A percentile compares a stretch with the other conserved stretches of the same genome.
Conservation (phyloP, 2,888 invertebrate genomes). For the Choristoneura rosaceana region DNA sequence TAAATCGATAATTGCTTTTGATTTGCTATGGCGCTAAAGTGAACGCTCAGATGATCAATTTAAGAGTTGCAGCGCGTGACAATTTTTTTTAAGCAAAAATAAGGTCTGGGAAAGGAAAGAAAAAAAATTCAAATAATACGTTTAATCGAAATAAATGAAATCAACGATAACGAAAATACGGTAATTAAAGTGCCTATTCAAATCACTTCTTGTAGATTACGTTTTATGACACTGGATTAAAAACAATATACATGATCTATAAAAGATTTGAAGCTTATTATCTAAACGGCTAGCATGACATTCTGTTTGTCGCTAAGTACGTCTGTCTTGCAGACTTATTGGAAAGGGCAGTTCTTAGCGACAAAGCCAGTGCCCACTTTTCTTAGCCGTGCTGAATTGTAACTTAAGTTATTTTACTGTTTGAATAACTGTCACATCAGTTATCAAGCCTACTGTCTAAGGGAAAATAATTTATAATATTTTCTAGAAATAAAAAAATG, state of each 20-base stretch:
- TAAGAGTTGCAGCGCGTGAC: background rate
- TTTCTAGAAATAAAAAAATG: background rate
- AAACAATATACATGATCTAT: constrained; percentile 30
- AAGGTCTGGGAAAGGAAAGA: constrained; percentile 10
- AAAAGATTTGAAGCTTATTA: constrained; percentile 23
- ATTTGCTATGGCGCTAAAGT: background rate
- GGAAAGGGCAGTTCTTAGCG: background rate
- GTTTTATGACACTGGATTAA: constrained; percentile 25
- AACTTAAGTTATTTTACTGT: background rate
- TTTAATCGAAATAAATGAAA: constrained; percentile 50
- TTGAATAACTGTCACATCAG: background rate
- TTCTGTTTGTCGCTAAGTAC: background rate
- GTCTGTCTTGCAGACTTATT: background rate
- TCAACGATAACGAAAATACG: constrained; percentile 50
- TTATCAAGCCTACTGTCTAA: background rate
- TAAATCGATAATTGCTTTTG: too few relatives aligned
- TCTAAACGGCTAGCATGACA: constrained; percentile 15
- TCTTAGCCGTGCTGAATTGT: background rate
- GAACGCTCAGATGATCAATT: background rate
- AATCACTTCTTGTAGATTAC: constrained; percentile 29
- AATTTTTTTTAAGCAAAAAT: too few relatives aligned
- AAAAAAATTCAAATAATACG: constrained; percentile 41
- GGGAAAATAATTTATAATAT: background rate
- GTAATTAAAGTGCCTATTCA: constrained; percentile 24
- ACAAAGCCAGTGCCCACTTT: background rate